A percentile compares a stretch with the other conserved stretches of the same genome.
These are phyloP conservation scores for Somateria mollissima DNA, from an alignment of 2,797 vertebrate genomes.

Conservation along the genomic window DNA sequence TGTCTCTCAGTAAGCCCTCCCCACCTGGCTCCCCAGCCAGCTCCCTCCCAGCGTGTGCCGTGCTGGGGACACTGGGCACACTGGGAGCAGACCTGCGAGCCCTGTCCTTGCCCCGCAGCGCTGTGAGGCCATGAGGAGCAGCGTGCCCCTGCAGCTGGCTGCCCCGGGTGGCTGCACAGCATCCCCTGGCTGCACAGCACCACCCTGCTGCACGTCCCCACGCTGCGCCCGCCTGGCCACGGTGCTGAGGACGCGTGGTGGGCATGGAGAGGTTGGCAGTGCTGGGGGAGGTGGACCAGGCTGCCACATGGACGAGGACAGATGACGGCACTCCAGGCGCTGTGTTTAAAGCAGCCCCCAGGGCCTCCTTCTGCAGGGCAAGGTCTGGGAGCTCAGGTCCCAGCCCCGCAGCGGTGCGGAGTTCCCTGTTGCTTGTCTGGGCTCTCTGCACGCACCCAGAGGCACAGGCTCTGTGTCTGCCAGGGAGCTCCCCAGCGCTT, in stretches of 20 bases:
- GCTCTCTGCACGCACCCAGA: rapidly evolving
- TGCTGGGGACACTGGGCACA: neutral
- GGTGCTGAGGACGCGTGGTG: neutral
- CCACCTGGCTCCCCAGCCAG: neutral
- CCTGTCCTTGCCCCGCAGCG: neutral
- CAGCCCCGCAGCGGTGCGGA: rapidly evolving
- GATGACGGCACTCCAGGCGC: neutral
- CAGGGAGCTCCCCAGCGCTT: rapidly evolving
- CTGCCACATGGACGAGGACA: rapidly evolving
- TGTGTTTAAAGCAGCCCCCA: rapidly evolving
- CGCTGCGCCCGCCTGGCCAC: rapidly evolving
- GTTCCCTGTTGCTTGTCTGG: neutral
- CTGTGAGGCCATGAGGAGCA: neutral
- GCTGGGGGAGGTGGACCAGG: neutral
- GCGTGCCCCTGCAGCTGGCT: rapidly evolving
- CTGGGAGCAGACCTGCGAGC: neutral
- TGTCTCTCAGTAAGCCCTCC: neutral
- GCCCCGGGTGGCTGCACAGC: neutral
- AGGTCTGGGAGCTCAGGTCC: rapidly evolving
- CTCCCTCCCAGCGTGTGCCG: rapidly evolving
- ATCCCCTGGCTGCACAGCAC: rapidly evolving
- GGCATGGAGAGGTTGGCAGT: rapidly evolving
- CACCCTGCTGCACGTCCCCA: rapidly evolving
- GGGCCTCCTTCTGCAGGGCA: rapidly evolving
- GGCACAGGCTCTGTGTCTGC: rapidly evolving